Conservation (phyloP, 2,888 invertebrate genomes). For the Apeira syringaria region DNA sequence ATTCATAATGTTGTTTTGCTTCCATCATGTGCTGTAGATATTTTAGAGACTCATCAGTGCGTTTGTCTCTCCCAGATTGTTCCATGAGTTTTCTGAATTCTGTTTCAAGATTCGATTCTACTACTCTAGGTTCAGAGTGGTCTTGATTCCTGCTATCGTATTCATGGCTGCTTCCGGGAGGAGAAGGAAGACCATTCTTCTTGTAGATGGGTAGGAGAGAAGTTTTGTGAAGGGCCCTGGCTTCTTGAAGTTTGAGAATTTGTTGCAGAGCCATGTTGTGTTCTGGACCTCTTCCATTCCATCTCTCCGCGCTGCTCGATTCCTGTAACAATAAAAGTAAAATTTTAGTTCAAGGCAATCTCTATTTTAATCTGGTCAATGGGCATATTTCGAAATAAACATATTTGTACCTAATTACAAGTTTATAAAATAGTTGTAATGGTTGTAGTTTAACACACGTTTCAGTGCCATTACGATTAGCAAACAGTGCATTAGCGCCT, state of each 20-base stretch:
- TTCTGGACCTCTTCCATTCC: constrained; percentile 95
- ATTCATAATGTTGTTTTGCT: constrained; percentile 69
- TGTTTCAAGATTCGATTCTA: constrained; percentile 82
- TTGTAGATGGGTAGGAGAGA: constrained; percentile 77
- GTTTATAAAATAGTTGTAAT: neutral
- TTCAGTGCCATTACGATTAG: constrained; percentile 28
- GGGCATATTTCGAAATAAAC: no score
- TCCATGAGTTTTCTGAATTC: constrained; percentile 83
- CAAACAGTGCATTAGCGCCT: constrained; percentile 28
- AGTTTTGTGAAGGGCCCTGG: constrained; percentile 87
- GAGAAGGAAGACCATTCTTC: constrained; percentile 73
- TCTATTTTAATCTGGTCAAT: no score
- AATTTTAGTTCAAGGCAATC: neutral
- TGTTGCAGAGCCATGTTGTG: constrained; percentile 96
- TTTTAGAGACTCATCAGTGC: constrained; percentile 66
- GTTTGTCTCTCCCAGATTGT: constrained; percentile 77
- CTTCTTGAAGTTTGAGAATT: constrained; percentile 95
- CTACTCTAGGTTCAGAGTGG: constrained; percentile 64
- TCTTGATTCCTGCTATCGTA: constrained; percentile 52
- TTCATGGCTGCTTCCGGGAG: constrained; percentile 79
- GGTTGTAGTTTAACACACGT: constrained; percentile 1
- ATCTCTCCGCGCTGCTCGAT: constrained; percentile 92
- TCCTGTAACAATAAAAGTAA: constrained; percentile 86
- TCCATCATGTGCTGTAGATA: constrained; percentile 77
- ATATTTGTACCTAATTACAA: no score